A percentile compares a stretch with the other conserved stretches of the same genome.
These are phyloP conservation scores for Tenualosa ilisha DNA, from an alignment of 2,797 vertebrate genomes.

Conservation along the genomic window DNA sequence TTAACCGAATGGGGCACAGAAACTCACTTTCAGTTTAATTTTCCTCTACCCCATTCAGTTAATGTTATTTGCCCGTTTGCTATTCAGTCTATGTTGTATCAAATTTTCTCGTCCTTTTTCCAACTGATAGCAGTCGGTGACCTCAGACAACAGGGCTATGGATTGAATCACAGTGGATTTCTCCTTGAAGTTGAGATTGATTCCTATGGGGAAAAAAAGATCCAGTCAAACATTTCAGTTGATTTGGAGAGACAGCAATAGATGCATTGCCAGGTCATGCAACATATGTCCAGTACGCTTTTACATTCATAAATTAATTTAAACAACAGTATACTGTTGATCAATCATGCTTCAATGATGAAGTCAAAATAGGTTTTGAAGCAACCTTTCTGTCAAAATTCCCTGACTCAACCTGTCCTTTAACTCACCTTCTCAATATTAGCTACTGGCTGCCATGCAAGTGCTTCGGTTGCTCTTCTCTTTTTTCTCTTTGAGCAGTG, in stretches of 20 bases:
- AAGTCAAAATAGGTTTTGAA: neutral
- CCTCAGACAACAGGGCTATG: too few species aligned
- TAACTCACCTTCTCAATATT: neutral
- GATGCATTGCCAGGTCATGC: neutral
- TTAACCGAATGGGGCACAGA: too few species aligned
- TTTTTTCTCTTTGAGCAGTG: slow-evolving; percentile 86
- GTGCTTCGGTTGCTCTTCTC: slow-evolving; percentile 76
- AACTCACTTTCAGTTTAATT: too few species aligned
- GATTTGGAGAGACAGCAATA: neutral
- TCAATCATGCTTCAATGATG: neutral
- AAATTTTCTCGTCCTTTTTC: too few species aligned
- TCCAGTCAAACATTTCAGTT: neutral
- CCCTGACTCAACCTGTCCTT: neutral
- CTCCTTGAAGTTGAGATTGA: too few species aligned
- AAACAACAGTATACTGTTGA: neutral
- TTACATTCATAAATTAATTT: neutral
- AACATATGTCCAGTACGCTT: neutral
- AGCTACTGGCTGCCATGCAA: slow-evolving; percentile 79
- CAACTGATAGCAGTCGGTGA: too few species aligned
- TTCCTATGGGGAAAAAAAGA: too few species aligned
- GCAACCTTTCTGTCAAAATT: neutral
- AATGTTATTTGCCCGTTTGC: too few species aligned
- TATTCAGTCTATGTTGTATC: too few species aligned
- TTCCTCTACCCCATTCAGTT: too few species aligned
- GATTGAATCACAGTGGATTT: too few species aligned